phyloP scores from a whole-genome alignment of 2,888 invertebrate species.

The Aelia acuminata region DNA sequence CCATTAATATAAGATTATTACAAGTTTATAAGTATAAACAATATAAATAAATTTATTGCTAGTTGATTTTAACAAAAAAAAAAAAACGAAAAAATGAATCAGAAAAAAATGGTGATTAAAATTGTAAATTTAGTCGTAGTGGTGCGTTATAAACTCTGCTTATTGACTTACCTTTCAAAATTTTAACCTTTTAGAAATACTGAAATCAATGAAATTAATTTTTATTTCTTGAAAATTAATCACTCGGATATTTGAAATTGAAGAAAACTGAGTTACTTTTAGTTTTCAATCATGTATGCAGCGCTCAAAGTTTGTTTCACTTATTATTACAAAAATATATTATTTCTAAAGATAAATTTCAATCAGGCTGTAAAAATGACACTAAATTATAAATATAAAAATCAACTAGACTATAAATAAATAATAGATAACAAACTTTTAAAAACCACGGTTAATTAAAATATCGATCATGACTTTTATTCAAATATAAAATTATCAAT shows the following conservation, averaged over 20 bases:
- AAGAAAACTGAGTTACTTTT: neutral
- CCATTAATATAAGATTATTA: neutral
- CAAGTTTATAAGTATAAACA: neutral
- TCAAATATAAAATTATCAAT: no score
- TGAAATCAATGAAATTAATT: slow-evolving; percentile 11
- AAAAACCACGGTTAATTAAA: no score
- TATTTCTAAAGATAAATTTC: neutral
- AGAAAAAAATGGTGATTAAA: neutral
- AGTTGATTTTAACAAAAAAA: neutral
- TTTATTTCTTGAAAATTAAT: neutral
- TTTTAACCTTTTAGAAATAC: neutral
- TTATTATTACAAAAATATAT: neutral
- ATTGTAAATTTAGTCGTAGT: neutral
- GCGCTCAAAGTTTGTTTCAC: neutral
- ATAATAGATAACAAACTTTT: neutral
- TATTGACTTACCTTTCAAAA: slow-evolving; percentile 8
- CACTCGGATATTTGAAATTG: neutral
- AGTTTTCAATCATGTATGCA: neutral
- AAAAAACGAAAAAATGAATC: neutral
- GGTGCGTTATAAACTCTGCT: slow-evolving; percentile 5
- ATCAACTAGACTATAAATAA: neutral
- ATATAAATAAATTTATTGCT: neutral
- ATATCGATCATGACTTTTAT: no score
- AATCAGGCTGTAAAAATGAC: neutral
- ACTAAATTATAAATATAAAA: neutral